These are phyloP conservation scores for Colletes collaris DNA, from an alignment of 2,888 invertebrate genomes.

Conservation along the genomic window DNA sequence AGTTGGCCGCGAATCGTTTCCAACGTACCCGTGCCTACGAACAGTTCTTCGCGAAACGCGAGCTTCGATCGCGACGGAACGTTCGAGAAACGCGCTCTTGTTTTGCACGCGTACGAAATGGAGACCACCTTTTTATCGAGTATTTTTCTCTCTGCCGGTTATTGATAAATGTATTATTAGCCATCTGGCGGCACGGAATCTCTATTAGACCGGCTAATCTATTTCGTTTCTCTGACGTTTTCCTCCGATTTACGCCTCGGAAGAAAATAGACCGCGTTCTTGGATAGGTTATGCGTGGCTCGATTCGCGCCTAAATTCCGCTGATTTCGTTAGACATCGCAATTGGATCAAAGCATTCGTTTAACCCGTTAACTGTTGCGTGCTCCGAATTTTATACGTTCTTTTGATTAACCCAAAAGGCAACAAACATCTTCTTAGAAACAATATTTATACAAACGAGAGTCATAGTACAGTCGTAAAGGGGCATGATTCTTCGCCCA, in stretches of 20 bases:
- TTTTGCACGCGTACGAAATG: slow-evolving; percentile 13
- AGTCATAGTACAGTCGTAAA: too few relatives aligned
- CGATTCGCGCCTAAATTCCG: neutral
- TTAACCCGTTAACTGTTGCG: too few relatives aligned
- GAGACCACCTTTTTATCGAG: slow-evolving; percentile 21
- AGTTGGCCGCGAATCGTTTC: slow-evolving; percentile 20
- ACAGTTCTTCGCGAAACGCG: neutral
- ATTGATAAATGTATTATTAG: slow-evolving; percentile 42
- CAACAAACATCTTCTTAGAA: too few relatives aligned
- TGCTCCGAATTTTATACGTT: too few relatives aligned
- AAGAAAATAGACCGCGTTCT: neutral
- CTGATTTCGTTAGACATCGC: neutral
- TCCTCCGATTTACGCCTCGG: neutral
- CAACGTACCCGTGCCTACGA: too few relatives aligned
- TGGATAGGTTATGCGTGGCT: neutral
- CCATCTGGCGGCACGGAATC: slow-evolving; percentile 24
- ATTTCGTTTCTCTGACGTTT: neutral
- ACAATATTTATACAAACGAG: too few relatives aligned
- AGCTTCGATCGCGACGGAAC: slow-evolving; percentile 4
- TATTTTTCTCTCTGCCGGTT: slow-evolving; percentile 24
- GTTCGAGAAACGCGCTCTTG: slow-evolving; percentile 32
- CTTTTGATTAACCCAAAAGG: too few relatives aligned
- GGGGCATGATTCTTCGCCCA: too few relatives aligned
- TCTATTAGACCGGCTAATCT: slow-evolving; percentile 8
- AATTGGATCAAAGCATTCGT: too few relatives aligned